Conservation (phyloP, 1,140 invertebrate genomes). For the Octopus sinensis region DNA sequence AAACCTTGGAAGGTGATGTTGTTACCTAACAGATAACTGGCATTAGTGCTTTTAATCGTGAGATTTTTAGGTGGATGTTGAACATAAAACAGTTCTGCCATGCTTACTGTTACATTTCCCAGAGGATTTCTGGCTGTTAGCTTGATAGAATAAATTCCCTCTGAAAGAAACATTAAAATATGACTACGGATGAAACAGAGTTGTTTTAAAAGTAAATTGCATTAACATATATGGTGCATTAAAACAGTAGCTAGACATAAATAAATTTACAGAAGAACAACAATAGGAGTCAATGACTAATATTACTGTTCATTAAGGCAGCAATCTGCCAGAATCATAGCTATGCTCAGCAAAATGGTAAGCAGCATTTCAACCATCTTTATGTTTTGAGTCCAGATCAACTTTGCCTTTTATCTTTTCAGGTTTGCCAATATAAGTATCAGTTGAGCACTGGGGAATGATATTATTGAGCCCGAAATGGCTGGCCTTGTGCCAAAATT, state of each 20-base stretch:
- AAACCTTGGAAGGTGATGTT: constrained; percentile 25
- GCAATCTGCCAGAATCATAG: constrained; percentile 7
- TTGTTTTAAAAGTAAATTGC: neutral
- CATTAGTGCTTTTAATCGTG: constrained; percentile 13
- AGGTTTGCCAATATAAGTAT: too few relatives aligned
- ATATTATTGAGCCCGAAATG: too few relatives aligned
- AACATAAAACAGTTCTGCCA: constrained; percentile 33
- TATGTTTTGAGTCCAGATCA: too few relatives aligned
- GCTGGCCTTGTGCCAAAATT: too few relatives aligned
- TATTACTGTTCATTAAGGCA: constrained; percentile 23
- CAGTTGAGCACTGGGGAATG: too few relatives aligned
- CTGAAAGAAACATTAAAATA: constrained; percentile 29
- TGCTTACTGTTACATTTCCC: constrained; percentile 28
- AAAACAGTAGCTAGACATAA: neutral
- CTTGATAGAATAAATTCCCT: constrained; percentile 39
- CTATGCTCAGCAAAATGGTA: neutral
- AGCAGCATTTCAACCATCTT: neutral
- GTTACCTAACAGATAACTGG: constrained; percentile 30
- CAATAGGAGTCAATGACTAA: constrained; percentile 1
- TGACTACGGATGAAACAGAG: neutral
- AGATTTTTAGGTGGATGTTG: constrained; percentile 33
- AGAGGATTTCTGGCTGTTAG: constrained; percentile 42
- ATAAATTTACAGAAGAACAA: neutral
- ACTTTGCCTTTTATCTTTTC: too few relatives aligned
- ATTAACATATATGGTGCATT: neutral